Evolutionary conservation across 2,113 vertebrate genomes (phyloP), one percentile per base, ranked within the genome.

Genomic region (Eolophus roseicapilla): DNA sequence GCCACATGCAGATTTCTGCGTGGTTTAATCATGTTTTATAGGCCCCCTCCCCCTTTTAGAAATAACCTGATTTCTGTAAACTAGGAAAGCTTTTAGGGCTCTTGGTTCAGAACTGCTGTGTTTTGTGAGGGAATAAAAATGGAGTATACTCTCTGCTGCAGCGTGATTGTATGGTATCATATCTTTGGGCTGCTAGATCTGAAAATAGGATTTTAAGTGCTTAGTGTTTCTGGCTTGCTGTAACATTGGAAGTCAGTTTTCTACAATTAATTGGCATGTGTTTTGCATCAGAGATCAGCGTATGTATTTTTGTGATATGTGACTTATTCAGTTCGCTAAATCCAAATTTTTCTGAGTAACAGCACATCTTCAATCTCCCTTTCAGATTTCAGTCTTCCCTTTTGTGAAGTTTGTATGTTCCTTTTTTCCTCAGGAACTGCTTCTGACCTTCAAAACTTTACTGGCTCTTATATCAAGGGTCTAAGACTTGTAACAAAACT

Each of bases 371-470:
- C 44, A 35, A 0, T 53, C 37, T 82, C 33, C 13, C 43, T 63
- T 65, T 43, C 46, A 64, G 24, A 59, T 59, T 59, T 59, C 57
- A 35, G 2, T 59, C 21, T 59, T 59, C 14, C 57, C 63, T 88
- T 76, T 21, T 49, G 13, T 57, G 14, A 84, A 64, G 31, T 74
- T 35, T 39, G 4, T 28, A 13, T 39, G 25, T 69, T 65, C 41
- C 18, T 74, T 69, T 82, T 79, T 53, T 47, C 21, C 57, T 81
- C 18, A 52, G 81, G n/a, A 89, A 20, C 65, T 50, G 13, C 33
- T 88, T 62, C 31, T 87, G 83, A 87, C 80, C 52, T 88, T 94
- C 88, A 41, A 41, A 86, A 41, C 57, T 82, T 82, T 44, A 13
- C 39, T 93, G 7, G 88, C 17, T 6, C 6, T 90, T 60, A 28